Base-by-base conservation (phyloP, 2,888 invertebrate species). In the Eristalinus sepulchralis region DNA sequence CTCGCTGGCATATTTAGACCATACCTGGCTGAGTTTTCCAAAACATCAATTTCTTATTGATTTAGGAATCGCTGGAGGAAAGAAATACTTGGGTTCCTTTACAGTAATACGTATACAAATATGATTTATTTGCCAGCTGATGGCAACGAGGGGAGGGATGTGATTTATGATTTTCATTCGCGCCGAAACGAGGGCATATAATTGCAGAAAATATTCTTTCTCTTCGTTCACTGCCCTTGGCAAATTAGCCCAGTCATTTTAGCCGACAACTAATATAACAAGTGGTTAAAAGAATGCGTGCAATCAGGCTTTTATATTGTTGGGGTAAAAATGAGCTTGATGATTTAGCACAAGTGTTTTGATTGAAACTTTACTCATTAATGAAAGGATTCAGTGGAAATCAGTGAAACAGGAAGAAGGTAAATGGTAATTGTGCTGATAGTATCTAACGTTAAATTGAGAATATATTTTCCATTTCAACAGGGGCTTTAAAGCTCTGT, bases 81-180 rank as follows among this genome's bases (percentile, higher is more conserved):
- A 34, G 11, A 24, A 57, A 64, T 64, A 10, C 17, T 57, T 57
- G 13, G 34, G 57, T 3, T 64, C 24, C 27, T 17, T 22, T 20
- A 1, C 27, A 34, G 27, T 39, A 27, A 39, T 64, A 63, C 57
- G 22, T 55, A 59, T 33, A 55, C 9, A 75, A 75, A 63, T 66
- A 75, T 75, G 75, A 75, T 75, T 75, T 75, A 75, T 75, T 75
- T 64, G 57, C 36, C 57, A 75, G 64, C 24, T 57, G 75, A 24
- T 55, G 73, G 64, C 63, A 47, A 31, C 11, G 53, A 17, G 39
- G 24, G 13, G 11, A 11, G 17, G 27, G 10, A 13, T 39, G 39
- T 75, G 64, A 75, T 75, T 75, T 75, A 66, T 64, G 64, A 27
- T 57, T 64, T 64, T 36, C 20, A 33, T 24, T 62, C 11, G 22